phyloP scores from a whole-genome alignment of 1,140 invertebrate species.

The Platyscapa corneri region DNA sequence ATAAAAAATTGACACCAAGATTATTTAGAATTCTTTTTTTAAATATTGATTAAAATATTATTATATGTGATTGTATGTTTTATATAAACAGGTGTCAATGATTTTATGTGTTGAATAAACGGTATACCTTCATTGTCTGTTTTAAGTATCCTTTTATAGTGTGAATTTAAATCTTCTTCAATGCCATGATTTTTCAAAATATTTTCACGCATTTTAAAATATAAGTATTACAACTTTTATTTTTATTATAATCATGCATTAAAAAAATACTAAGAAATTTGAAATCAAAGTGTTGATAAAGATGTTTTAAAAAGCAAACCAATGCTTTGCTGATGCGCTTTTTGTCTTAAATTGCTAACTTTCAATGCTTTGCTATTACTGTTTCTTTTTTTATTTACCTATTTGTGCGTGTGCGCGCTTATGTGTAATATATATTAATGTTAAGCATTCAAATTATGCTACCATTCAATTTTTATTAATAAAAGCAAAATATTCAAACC shows the following conservation, averaged over 20 bases:
- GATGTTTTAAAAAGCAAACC: slow-evolving; percentile 21
- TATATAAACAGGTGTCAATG: neutral
- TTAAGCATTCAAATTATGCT: slow-evolving; percentile 15
- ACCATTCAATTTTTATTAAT: neutral
- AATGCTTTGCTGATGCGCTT: slow-evolving; percentile 40
- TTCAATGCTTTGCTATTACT: slow-evolving; percentile 37
- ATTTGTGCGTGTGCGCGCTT: slow-evolving; percentile 13
- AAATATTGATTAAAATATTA: neutral
- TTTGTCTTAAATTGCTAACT: slow-evolving; percentile 41
- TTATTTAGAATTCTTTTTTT: neutral
- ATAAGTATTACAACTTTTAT: neutral
- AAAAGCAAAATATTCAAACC: neutral
- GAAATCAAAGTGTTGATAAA: slow-evolving; percentile 2
- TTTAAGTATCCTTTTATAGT: slow-evolving; percentile 4
- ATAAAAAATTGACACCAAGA: slow-evolving; percentile 17
- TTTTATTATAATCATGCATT: neutral
- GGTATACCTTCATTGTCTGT: neutral
- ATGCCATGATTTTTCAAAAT: neutral
- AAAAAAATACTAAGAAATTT: neutral
- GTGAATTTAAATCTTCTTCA: neutral
- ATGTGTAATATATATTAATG: neutral
- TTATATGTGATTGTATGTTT: too few species aligned
- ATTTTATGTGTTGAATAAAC: neutral
- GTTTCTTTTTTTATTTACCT: slow-evolving; percentile 18
- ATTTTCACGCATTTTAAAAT: neutral